Percentiles rank a stretch among this genome's conserved stretches.
Evolutionary conservation across 64 coral and sea anemone species (phyloP).

Genomic region (Dendronephthya gigantea): DNA sequence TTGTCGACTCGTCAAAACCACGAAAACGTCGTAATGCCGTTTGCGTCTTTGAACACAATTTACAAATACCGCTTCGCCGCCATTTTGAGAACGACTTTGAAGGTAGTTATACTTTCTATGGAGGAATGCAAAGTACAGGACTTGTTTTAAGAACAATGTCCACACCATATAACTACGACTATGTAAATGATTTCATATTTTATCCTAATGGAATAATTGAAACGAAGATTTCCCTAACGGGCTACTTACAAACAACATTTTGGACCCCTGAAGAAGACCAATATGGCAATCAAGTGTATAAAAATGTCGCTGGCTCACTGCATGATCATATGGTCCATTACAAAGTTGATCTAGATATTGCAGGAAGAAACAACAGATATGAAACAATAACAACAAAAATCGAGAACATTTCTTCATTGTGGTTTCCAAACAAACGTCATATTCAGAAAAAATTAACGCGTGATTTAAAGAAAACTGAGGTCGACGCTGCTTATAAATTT

Average conservation of each 20-base stretch:
- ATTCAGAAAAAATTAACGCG: background rate
- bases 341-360: conserved; percentile 56
- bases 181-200: conserved; percentile 64
- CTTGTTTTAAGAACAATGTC: conserved; percentile 47
- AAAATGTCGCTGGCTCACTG: conserved; percentile 8
- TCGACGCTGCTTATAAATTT: conserved; percentile 49
- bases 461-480: conserved; percentile 42
- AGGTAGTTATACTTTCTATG: conserved; percentile 56
- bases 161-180: conserved; percentile 59
- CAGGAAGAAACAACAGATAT: conserved; percentile 48
- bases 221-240: conserved; percentile 33
- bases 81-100: conserved; percentile 59
- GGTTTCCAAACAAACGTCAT: conserved; percentile 28
- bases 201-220: conserved; percentile 65
- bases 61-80: conserved; percentile 50
- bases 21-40: conserved; percentile 32
- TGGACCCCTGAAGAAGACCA: conserved; percentile 21
- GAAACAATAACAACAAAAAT: conserved; percentile 39
- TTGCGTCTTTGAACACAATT: conserved; percentile 59
- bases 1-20: background rate
- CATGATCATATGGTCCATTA: conserved; percentile 53
- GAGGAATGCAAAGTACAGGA: conserved; percentile 33
- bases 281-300: conserved; percentile 19
- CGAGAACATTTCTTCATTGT: conserved; percentile 37
- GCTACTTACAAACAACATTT: conserved; percentile 30